Evolutionary conservation across 64 coral and sea anemone genomes (phyloP).

Genomic region (Catalaphyllia jardinei): DNA sequence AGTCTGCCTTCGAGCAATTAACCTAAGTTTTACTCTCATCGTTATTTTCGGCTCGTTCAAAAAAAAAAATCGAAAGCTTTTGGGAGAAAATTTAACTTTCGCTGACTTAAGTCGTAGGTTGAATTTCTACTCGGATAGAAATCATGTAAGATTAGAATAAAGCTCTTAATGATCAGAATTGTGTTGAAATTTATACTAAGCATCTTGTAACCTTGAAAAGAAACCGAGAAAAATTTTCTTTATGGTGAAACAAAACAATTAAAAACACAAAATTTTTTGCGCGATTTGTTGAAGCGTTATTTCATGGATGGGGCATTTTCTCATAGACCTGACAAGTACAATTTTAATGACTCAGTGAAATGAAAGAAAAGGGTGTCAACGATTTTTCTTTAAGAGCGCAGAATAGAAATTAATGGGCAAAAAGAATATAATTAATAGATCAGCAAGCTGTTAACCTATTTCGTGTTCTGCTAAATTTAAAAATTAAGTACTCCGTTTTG

Average conservation of each 20-base stretch:
- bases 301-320: neutral
- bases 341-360: neutral
- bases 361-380: neutral
- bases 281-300: neutral
- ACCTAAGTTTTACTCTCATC: too few species aligned
- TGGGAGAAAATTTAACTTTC: too few species aligned
- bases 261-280: neutral
- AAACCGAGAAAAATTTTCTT: neutral
- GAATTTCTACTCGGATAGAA: too few species aligned
- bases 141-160: too few species aligned
- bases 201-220: neutral
- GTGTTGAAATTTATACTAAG: too few species aligned
- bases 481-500: neutral
- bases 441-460: neutral
- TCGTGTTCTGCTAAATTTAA: neutral
- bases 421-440: slow-evolving; percentile 5
- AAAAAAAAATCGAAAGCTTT: too few species aligned
- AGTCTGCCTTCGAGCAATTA: neutral
- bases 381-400: neutral
- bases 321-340: slow-evolving; percentile 2
- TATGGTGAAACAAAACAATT: neutral
- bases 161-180: too few species aligned
- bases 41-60: too few species aligned
- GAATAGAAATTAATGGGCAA: slow-evolving; percentile 1
- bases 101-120: too few species aligned